A percentile compares a stretch with the other conserved stretches of the same genome.
Conservation (phyloP, 2,113 vertebrate genomes). For the Lycaon pictus region DNA sequence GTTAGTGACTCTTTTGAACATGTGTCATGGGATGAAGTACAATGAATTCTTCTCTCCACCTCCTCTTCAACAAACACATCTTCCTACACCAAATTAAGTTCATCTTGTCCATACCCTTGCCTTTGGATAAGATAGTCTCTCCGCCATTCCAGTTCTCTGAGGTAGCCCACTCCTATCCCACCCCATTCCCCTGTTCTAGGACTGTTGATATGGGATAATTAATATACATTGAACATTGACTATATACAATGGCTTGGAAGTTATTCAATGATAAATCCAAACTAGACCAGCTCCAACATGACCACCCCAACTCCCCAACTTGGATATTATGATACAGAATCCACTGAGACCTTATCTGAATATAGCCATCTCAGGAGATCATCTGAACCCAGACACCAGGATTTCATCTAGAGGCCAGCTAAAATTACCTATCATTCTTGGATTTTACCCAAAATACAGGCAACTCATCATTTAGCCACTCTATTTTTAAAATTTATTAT, state of each 20-base stretch:
- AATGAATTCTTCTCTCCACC: background rate
- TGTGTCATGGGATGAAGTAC: background rate
- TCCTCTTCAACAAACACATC: background rate
- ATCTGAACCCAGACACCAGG: background rate
- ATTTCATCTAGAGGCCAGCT: background rate
- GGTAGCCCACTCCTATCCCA: background rate
- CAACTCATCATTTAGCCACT: background rate
- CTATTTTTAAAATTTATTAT: background rate
- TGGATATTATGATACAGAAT: background rate
- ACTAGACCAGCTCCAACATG: background rate
- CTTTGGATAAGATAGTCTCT: background rate
- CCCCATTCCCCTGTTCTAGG: background rate
- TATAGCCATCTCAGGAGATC: background rate
- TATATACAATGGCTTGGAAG: background rate
- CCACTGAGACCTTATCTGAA: background rate
- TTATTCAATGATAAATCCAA: background rate
- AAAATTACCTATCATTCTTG: background rate
- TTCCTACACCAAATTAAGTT: background rate
- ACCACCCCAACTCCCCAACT: background rate
- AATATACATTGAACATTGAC: background rate
- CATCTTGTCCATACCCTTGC: background rate
- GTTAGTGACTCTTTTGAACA: background rate
- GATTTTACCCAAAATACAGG: background rate
- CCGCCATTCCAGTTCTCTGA: background rate
- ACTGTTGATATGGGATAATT: background rate